Evolutionary conservation across 2,888 invertebrate species (phyloP), one percentile per base, ranked within the genome.

Genomic region (Trilocha varians): DNA sequence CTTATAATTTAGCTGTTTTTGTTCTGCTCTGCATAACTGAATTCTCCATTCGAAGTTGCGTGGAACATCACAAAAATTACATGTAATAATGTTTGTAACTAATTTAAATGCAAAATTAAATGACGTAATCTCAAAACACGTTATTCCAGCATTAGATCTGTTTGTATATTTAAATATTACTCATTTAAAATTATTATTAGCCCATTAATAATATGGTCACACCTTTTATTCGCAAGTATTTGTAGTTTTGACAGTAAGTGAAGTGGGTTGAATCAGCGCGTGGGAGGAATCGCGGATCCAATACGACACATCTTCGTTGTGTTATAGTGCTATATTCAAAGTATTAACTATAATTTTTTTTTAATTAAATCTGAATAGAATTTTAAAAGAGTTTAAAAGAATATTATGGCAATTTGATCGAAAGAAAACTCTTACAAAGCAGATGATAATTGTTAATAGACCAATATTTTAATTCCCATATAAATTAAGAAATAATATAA

Each of bases 211-310:
- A 49, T 57, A 46, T 50, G 49, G 39, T 43, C 44, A 44, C 46
- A 47, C 50, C 47, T 42, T n/a, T 34, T 25, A 42, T 25, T 38
- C 15, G 34, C 18, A 13, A 47, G 51, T 57, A 51, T 53, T 52
- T 57, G 51, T 45, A 45, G 44, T 40, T 33, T 41, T 52, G 55
- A 53, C 54, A 52, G 49, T 53, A 51, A 54, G 44, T 46, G 39
- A 46, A 45, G 16, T 13, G 18, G 43, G 16, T n/a, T 59, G 57
- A 59, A 25, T 59, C 57, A 59, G 38, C 41, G 39, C 16, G 58
- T 59, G 49, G 59, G 60, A 15, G 32, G 35, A 3, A 11, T 25
- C 25, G 25, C 25, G 25, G 25, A 25, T 25, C 25, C 25, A 11
- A 25, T 25, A 2, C 4, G 11, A n/a, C n/a, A 36, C 36, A n/a